phyloP scores from a whole-genome alignment of 2,888 invertebrate genomes.

The Druceiella hillmani region DNA sequence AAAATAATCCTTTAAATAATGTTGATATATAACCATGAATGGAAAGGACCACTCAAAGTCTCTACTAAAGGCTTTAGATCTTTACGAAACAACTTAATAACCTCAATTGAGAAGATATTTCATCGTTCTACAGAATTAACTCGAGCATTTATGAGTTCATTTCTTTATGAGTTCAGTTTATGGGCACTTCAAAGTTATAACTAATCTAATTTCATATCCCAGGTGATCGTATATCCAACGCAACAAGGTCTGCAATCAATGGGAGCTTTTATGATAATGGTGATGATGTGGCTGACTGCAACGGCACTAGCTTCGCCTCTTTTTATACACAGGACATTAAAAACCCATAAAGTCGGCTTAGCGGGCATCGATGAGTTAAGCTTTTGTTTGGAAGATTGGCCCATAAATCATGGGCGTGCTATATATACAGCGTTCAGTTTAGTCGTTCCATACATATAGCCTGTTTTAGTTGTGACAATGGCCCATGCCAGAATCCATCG shows the following conservation, averaged over 20 bases:
- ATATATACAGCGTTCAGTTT: constrained; percentile 81
- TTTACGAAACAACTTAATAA: too few relatives aligned
- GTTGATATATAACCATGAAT: too few relatives aligned
- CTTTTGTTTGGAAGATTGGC: constrained; percentile 81
- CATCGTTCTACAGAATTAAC: too few relatives aligned
- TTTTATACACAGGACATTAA: constrained; percentile 65
- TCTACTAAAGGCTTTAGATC: too few relatives aligned
- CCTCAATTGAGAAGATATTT: too few relatives aligned
- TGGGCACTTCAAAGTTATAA: too few relatives aligned
- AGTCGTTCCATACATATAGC: constrained; percentile 78
- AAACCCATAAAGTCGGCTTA: constrained; percentile 49
- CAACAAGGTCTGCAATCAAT: constrained; percentile 69
- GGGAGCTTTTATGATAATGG: constrained; percentile 67
- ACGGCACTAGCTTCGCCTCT: constrained; percentile 73
- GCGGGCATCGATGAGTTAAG: constrained; percentile 58
- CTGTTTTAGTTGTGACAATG: constrained; percentile 75
- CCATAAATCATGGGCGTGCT: constrained; percentile 62
- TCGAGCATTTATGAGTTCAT: too few relatives aligned
- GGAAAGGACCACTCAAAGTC: too few relatives aligned
- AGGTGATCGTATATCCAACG: constrained; percentile 85
- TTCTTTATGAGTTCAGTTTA: too few relatives aligned
- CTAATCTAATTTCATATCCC: too few relatives aligned
- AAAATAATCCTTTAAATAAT: too few relatives aligned
- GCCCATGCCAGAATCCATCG: constrained; percentile 80
- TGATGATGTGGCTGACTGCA: constrained; percentile 68